Conservation (phyloP, 2,888 invertebrate species). For the Pharmacophagus antenor region DNA sequence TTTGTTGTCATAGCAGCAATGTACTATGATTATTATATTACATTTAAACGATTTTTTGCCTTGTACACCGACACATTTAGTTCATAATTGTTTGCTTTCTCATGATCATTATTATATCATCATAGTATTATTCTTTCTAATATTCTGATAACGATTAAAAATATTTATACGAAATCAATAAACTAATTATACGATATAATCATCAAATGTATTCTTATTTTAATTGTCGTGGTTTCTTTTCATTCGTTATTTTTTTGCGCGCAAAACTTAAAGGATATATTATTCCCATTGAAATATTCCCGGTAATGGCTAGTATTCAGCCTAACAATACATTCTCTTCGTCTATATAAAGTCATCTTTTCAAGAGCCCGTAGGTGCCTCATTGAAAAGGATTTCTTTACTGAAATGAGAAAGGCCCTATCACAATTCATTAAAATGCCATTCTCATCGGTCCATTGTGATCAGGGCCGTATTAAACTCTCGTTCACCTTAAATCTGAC, state of each 20-base stretch:
- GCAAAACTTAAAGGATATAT: constrained; percentile 14
- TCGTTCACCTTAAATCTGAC: constrained; percentile 55
- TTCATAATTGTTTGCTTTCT: no score
- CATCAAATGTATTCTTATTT: no score
- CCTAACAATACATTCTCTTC: constrained; percentile 61
- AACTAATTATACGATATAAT: not conserved
- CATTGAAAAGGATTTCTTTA: constrained; percentile 62
- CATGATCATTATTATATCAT: no score
- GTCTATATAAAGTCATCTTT: constrained; percentile 63
- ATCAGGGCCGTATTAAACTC: constrained; percentile 56
- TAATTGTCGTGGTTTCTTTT: not conserved
- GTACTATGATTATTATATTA: no score
- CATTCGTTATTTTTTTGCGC: not conserved
- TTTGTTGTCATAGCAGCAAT: no score
- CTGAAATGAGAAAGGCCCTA: constrained; percentile 52
- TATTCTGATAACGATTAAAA: no score
- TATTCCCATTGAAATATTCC: constrained; percentile 28
- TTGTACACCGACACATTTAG: no score
- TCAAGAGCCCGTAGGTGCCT: constrained; percentile 61
- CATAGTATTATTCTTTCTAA: no score
- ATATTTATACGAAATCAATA: no score
- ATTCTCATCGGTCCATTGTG: constrained; percentile 66
- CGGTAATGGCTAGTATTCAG: constrained; percentile 64
- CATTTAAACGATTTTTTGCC: no score
- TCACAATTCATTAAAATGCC: constrained; percentile 73